Evolutionary conservation across 2,888 invertebrate species (phyloP), one percentile per base, ranked within the genome.

Genomic region (Teleogryllus oceanicus): DNA sequence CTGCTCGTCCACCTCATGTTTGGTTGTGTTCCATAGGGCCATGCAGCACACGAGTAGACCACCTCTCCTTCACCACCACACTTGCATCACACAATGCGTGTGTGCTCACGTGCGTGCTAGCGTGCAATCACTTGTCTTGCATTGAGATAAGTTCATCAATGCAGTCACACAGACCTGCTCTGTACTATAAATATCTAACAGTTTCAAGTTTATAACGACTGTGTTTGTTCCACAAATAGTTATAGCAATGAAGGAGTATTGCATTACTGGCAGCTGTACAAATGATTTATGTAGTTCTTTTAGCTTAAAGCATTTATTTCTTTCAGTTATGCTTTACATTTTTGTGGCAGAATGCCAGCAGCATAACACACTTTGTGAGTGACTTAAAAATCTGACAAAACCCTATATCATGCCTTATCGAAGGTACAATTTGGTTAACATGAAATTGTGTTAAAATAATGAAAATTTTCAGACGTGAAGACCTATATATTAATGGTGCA

Each of bases 1-100:
- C 62, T n/a, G 62, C 62, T 62, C 62, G 62, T 62, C 62, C 62
- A 62, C 62, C 62, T 62, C 62, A 62, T n/a, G 62, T 62, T n/a
- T 62, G 62, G 62, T 62, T 62, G 62, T 62, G 62, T 62, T 62
- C 62, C 62, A 62, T 62, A 62, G 62, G 62, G 62, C 62, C 62
- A 62, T n/a, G 62, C 62, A 62, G 62, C 62, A 62, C 62, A 62
- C 62, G 62, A 62, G 62, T 62, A 62, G 62, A 62, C 62, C 62
- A 62, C n/a, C 62, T n/a, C n/a, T 62, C 62, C 62, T 62, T 62
- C 62, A 62, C 62, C 62, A 62, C 62, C 8, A 62, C 62, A 62
- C 62, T 62, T n/a, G 62, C 62, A 62, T 62, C 62, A 62, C 62
- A 62, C 62, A 62, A 13, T 62, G 62, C 62, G 62, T 18, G 62